Evolutionary conservation across 2,888 invertebrate species (phyloP).

Genomic region (Corythucha ciliata): DNA sequence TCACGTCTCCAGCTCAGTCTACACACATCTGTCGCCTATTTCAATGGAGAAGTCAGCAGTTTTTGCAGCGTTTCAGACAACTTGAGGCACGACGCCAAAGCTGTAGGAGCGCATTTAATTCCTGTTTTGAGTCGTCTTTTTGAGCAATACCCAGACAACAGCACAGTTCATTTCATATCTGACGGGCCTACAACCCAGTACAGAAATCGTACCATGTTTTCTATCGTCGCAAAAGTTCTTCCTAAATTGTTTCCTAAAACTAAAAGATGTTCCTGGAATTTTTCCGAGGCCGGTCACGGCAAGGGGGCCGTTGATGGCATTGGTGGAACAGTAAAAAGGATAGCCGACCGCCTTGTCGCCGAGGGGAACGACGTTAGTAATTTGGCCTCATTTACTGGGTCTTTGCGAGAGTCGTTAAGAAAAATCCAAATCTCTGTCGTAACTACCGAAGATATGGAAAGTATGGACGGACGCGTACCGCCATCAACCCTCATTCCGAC

Average conservation of each 20-base stretch:
- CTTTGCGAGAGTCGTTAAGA: background rate
- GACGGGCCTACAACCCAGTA: slow-evolving; percentile 22
- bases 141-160: slow-evolving; percentile 5
- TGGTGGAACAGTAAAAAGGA: slow-evolving; percentile 21
- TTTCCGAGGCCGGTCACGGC: slow-evolving; percentile 18
- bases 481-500: background rate
- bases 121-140: slow-evolving; percentile 11
- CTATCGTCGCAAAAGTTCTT: slow-evolving; percentile 1
- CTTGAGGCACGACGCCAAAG: slow-evolving; percentile 16
- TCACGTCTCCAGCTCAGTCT: slow-evolving; percentile 5
- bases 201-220: slow-evolving; percentile 10
- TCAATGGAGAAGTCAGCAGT: too few species aligned
- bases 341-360: slow-evolving; percentile 10
- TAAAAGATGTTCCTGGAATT: slow-evolving; percentile 10
- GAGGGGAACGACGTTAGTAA: background rate
- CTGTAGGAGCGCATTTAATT: slow-evolving; percentile 22
- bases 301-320: slow-evolving; percentile 18
- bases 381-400: background rate
- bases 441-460: slow-evolving; percentile 9
- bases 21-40: slow-evolving; percentile 4
- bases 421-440: slow-evolving; percentile 1
- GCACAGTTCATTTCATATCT: slow-evolving; percentile 18
- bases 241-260: slow-evolving; percentile 2
- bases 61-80: slow-evolving; percentile 19
- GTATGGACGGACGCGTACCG: slow-evolving; percentile 1